Conservation (phyloP, 2,888 invertebrate species). For the Cheilosia vulpina region DNA sequence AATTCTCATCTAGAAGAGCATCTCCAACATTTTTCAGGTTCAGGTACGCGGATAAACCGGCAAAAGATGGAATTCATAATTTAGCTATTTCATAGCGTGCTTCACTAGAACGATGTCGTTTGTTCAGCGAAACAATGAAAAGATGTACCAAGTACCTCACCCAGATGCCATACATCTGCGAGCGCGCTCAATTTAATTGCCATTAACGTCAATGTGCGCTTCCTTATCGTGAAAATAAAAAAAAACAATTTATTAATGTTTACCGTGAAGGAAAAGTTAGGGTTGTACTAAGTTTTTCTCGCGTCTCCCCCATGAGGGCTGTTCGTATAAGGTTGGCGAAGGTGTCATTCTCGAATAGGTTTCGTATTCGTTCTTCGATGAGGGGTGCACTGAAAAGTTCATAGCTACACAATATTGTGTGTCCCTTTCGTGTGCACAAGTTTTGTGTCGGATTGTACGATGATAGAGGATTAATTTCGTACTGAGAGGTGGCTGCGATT, state of each 20-base stretch:
- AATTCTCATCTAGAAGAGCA: constrained; percentile 15
- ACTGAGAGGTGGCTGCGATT: too few species aligned
- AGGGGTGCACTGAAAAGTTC: background rate
- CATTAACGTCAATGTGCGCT: constrained; percentile 57
- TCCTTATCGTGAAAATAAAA: constrained; percentile 62
- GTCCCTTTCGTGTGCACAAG: too few species aligned
- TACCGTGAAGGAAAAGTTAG: constrained; percentile 40
- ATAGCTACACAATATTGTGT: background rate
- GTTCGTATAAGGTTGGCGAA: background rate
- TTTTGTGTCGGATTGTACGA: too few species aligned
- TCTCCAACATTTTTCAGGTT: constrained; percentile 5
- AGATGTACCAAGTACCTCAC: constrained; percentile 34
- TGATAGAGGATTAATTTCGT: too few species aligned
- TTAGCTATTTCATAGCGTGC: constrained; percentile 38
- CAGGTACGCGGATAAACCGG: constrained; percentile 14
- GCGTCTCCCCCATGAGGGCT: background rate
- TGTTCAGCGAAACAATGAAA: constrained; percentile 59
- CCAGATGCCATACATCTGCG: constrained; percentile 26
- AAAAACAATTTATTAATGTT: constrained; percentile 69
- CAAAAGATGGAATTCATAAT: constrained; percentile 66
- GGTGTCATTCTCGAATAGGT: background rate
- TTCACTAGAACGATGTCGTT: constrained; percentile 56
- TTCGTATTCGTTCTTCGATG: background rate
- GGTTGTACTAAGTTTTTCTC: constrained; percentile 14
- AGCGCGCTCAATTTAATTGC: constrained; percentile 64